These are phyloP conservation scores for Rhinophrynus dorsalis DNA, from an alignment of 2,797 vertebrate genomes.

Conservation along the genomic window DNA sequence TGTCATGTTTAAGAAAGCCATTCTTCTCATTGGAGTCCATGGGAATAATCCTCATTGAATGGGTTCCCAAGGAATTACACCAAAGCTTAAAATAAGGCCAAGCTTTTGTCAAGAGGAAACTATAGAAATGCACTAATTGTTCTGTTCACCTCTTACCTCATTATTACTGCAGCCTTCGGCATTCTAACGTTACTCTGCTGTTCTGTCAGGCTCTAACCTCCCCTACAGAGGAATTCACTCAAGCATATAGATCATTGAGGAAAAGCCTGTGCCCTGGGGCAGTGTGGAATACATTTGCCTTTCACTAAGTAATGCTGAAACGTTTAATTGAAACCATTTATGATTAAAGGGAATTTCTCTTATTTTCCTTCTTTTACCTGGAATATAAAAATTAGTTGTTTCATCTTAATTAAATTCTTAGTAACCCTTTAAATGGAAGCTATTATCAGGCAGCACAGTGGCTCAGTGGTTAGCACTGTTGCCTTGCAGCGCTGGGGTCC, in stretches of 20 bases:
- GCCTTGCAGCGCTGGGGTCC: too few species aligned
- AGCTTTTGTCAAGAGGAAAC: background rate
- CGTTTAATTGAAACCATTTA: too few species aligned
- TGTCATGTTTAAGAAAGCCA: background rate
- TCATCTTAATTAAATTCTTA: too few species aligned
- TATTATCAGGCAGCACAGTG: too few species aligned
- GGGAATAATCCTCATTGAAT: slow-evolving; percentile 12
- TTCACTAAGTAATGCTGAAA: too few species aligned
- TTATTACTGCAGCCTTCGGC: background rate
- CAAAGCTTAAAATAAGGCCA: slow-evolving; percentile 6
- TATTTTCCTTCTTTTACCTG: too few species aligned
- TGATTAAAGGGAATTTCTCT: too few species aligned
- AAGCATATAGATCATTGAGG: background rate
- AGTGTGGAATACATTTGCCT: background rate
- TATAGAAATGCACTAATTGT: slow-evolving; percentile 10
- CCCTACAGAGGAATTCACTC: background rate
- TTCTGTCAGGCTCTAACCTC: background rate
- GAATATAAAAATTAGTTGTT: too few species aligned
- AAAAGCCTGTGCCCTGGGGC: background rate
- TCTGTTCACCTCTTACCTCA: background rate
- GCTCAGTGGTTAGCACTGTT: too few species aligned
- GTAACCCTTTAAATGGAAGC: too few species aligned
- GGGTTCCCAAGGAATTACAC: slow-evolving; percentile 2
- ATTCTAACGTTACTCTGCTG: background rate
- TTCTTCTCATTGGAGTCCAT: background rate